phyloP scores from a whole-genome alignment of 2,113 vertebrate species.

The Gymnocephalus cernua region DNA sequence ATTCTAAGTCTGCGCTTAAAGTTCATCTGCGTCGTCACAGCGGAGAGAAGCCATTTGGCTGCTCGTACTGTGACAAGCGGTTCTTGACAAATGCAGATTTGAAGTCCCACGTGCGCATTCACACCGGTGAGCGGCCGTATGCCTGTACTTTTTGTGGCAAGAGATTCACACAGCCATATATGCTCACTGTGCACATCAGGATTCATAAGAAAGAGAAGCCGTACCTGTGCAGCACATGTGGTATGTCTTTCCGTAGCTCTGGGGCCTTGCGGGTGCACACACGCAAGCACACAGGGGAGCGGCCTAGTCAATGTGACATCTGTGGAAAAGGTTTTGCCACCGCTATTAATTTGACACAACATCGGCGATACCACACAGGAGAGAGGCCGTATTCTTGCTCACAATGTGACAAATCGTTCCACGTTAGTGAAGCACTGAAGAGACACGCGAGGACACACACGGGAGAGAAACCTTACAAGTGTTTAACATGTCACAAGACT shows the following conservation, averaged over 20 bases:
- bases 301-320: conserved; percentile 49
- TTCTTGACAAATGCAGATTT: conserved; percentile 1
- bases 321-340: conserved; percentile 56
- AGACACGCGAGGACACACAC: not conserved
- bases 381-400: conserved; percentile 18
- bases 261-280: conserved; percentile 11
- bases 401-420: conserved; percentile 16
- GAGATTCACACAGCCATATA: conserved; percentile 3
- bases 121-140: no score
- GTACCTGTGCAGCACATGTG: conserved; percentile 16
- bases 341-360: conserved; percentile 25
- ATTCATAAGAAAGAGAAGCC: not conserved
- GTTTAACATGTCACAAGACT: not conserved
- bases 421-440: not conserved
- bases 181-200: conserved; percentile 2
- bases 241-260: conserved; percentile 12
- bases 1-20: conserved; percentile 33
- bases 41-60: conserved; percentile 57
- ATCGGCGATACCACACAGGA: conserved; percentile 30
- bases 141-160: not conserved
- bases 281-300: not conserved
- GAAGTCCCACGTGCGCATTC: not conserved
- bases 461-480: conserved; percentile 2
- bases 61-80: conserved; percentile 32
- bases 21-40: conserved; percentile 56